These are phyloP conservation scores for Agelaius phoeniceus DNA, from an alignment of 2,113 vertebrate species.

Conservation along the genomic window DNA sequence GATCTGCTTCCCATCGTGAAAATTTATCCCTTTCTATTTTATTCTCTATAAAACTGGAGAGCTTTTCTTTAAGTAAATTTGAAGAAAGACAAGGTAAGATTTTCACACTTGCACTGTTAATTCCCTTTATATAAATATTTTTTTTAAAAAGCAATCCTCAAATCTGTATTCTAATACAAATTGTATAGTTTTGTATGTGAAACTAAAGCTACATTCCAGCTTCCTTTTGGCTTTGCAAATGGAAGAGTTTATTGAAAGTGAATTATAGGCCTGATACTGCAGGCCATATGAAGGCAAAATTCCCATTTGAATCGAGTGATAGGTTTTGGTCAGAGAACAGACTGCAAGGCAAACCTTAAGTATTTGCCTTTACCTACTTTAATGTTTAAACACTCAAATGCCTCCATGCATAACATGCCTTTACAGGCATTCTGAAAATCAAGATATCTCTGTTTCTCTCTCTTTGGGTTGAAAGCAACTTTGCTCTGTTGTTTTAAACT, in stretches of 20 bases:
- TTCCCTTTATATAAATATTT: slow-evolving; percentile 35
- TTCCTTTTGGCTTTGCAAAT: slow-evolving; percentile 46
- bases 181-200: slow-evolving; percentile 65
- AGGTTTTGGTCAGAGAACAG: not conserved
- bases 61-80: slow-evolving; percentile 40
- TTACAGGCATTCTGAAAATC: not conserved
- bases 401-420: not conserved
- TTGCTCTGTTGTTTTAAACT: not conserved
- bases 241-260: slow-evolving; percentile 3
- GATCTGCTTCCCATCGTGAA: slow-evolving; percentile 96
- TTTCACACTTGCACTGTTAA: slow-evolving; percentile 76
- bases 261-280: not conserved
- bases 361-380: slow-evolving; percentile 31
- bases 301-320: not conserved
- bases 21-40: slow-evolving; percentile 57
- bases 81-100: slow-evolving; percentile 64
- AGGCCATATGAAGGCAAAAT: not conserved
- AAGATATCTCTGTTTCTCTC: not conserved
- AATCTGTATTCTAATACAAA: slow-evolving; percentile 28
- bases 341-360: not conserved
- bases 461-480: not conserved
- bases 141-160: slow-evolving; percentile 23
- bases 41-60: slow-evolving; percentile 75
- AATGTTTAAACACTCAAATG: not conserved
- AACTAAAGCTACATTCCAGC: slow-evolving; percentile 52